These are phyloP conservation scores for Manis crassicaudata DNA, from an alignment of 2,797 vertebrate species.

Conservation along the genomic window DNA sequence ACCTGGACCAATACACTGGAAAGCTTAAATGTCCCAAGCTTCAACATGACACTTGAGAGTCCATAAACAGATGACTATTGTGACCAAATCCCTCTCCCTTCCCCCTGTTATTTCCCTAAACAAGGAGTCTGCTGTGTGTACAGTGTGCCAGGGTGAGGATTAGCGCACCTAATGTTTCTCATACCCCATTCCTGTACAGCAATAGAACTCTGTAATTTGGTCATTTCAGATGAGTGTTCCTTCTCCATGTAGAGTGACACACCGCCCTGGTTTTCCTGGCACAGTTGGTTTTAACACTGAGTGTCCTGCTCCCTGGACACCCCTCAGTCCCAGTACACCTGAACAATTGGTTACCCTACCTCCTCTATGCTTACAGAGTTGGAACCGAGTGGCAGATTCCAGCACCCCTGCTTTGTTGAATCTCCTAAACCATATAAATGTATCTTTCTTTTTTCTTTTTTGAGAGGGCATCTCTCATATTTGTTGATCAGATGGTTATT, in stretches of 20 bases:
- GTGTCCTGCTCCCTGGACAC: neutral
- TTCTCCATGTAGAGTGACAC: neutral
- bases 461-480: too few relatives aligned
- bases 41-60: neutral
- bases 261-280: neutral
- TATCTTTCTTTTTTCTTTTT: neutral
- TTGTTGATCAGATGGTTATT: too few relatives aligned
- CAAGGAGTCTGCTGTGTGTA: neutral
- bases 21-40: neutral
- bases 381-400: neutral
- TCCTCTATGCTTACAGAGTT: neutral
- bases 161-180: neutral
- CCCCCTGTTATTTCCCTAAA: neutral
- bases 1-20: neutral
- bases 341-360: neutral
- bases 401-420: neutral
- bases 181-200: neutral
- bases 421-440: neutral
- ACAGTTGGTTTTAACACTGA: neutral
- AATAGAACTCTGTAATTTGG: neutral
- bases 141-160: neutral
- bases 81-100: neutral
- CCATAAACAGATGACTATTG: neutral
- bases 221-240: neutral
- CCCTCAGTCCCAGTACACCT: neutral